phyloP scores from a whole-genome alignment of 2,888 invertebrate species.

The Aricia artaxerxes region DNA sequence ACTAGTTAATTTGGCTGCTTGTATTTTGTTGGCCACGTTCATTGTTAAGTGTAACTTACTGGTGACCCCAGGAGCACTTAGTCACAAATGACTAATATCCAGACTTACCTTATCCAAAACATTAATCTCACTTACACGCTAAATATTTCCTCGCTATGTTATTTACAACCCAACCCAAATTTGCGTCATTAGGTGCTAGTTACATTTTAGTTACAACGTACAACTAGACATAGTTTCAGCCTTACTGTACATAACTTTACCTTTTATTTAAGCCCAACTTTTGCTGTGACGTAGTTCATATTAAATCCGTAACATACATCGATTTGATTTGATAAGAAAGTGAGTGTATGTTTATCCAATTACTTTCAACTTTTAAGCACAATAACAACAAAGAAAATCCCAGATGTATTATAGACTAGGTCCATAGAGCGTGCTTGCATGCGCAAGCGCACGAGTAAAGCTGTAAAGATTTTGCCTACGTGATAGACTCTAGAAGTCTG shows the following conservation, averaged over 20 bases:
- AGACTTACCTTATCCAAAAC: slow-evolving; percentile 24
- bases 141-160: slow-evolving; percentile 20
- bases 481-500: too few species aligned
- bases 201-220: not conserved
- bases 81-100: slow-evolving; percentile 15
- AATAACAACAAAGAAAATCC: too few species aligned
- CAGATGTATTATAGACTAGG: too few species aligned
- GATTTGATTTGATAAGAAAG: too few species aligned
- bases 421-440: too few species aligned
- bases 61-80: slow-evolving; percentile 19
- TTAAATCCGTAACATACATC: too few species aligned
- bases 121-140: slow-evolving; percentile 27
- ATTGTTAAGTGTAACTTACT: slow-evolving; percentile 7
- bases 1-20: not conserved
- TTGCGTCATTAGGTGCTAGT: not conserved
- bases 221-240: not conserved
- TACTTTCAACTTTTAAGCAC: too few species aligned
- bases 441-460: too few species aligned
- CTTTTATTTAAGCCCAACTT: too few species aligned
- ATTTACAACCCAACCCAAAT: slow-evolving; percentile 16
- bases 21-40: not conserved
- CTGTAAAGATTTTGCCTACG: too few species aligned
- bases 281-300: too few species aligned
- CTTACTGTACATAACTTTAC: not conserved
- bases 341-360: too few species aligned